Percentiles rank a stretch among this genome's conserved stretches.
Conservation (phyloP, 2,113 vertebrate genomes). For the Struthio camelus region DNA sequence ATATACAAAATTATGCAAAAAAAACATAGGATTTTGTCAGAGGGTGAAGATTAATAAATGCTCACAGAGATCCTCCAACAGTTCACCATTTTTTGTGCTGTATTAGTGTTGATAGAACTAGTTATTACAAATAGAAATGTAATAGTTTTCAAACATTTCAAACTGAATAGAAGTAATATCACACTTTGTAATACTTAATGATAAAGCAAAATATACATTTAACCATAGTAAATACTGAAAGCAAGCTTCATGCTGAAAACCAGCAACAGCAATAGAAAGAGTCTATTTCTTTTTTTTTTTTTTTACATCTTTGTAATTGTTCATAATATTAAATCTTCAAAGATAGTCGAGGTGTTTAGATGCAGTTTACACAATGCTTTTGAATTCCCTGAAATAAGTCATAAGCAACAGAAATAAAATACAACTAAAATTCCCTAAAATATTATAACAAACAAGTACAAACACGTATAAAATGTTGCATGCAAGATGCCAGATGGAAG, state of each 20-base stretch:
- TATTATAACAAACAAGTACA: not conserved
- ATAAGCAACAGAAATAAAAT: not conserved
- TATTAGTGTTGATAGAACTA: not conserved
- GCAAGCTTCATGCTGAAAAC: not conserved
- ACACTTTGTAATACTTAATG: not conserved
- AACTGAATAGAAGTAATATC: not conserved
- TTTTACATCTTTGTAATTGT: not conserved
- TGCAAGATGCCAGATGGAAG: not conserved
- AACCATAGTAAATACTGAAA: not conserved
- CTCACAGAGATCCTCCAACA: not conserved
- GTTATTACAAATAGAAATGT: not conserved
- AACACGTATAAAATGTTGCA: not conserved
- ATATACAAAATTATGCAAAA: not conserved
- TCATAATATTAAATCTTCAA: not conserved
- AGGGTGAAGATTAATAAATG: not conserved
- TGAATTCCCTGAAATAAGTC: not conserved
- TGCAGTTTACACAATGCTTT: conserved; percentile 3
- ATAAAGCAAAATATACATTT: not conserved
- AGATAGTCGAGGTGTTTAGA: not conserved
- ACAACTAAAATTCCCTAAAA: not conserved
- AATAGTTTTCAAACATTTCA: not conserved
- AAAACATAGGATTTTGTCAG: not conserved
- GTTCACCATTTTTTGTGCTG: not conserved
- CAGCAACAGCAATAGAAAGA: not conserved
- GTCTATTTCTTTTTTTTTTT: not conserved